Evolutionary conservation across 2,797 vertebrate genomes (phyloP).

Genomic region (Sebastolobus altivelis): DNA sequence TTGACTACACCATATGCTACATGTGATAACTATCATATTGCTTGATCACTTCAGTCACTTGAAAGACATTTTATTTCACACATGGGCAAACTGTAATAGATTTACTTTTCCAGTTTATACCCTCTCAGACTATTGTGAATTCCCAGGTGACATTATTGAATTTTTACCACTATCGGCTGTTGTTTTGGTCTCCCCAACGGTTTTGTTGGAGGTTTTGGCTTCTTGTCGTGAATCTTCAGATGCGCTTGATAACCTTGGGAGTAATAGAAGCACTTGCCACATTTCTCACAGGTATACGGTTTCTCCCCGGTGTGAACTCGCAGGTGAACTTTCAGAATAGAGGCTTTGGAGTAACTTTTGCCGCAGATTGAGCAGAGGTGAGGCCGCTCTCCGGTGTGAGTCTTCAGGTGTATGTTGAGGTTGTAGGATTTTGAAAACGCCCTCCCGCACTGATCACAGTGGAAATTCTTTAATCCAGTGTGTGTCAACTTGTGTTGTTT

Average conservation of each 20-base stretch:
- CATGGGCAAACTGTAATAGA: neutral
- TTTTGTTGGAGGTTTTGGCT: conserved; percentile 46
- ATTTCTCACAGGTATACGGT: conserved; percentile 55
- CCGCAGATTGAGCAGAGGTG: conserved; percentile 67
- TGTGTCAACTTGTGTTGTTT: conserved; percentile 57
- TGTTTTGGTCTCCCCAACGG: conserved; percentile 61
- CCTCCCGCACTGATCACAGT: conserved; percentile 58
- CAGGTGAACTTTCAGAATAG: conserved; percentile 57
- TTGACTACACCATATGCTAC: too few species aligned
- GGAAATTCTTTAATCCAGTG: conserved; percentile 50
- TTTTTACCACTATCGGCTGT: conserved; percentile 11
- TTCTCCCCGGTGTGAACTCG: conserved; percentile 68
- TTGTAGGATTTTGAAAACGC: conserved; percentile 52
- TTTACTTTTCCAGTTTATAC: neutral
- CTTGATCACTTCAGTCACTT: too few species aligned
- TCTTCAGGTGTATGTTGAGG: conserved; percentile 54
- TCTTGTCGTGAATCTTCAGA: conserved; percentile 60
- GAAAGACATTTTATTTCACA: conserved; percentile 4
- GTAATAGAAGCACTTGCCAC: conserved; percentile 64
- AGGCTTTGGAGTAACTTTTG: conserved; percentile 61
- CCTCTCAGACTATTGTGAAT: neutral
- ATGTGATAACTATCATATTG: too few species aligned
- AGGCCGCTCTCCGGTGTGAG: conserved; percentile 51
- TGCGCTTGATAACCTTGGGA: conserved; percentile 44
- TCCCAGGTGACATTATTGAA: conserved; percentile 1